phyloP scores from a whole-genome alignment of 2,797 vertebrate genomes.

The Thaleichthys pacificus region DNA sequence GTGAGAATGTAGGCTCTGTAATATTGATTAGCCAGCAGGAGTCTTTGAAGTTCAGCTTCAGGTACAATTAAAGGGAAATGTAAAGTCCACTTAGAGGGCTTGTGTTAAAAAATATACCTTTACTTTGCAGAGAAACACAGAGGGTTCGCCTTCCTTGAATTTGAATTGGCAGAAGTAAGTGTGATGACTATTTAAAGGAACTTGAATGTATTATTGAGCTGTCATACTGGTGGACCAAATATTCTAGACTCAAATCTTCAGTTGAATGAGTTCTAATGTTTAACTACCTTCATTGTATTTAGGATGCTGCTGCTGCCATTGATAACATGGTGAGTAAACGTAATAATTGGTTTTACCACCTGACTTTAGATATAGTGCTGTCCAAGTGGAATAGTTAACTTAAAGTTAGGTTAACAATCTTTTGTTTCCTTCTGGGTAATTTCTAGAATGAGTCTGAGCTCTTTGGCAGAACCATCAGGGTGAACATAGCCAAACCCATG shows the following conservation, averaged over 20 bases:
- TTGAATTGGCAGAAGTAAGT: constrained; percentile 92
- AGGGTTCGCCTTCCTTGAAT: constrained; percentile 95
- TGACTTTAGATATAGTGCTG: background rate
- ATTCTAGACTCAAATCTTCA: background rate
- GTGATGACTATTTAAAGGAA: background rate
- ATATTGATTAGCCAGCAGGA: background rate
- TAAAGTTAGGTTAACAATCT: too few species aligned
- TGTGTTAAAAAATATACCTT: constrained; percentile 15
- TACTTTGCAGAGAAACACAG: constrained; percentile 89
- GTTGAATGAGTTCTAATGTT: background rate
- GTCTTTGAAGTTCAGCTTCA: background rate
- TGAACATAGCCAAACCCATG: constrained; percentile 98
- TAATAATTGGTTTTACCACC: background rate
- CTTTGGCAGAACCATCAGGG: constrained; percentile 93
- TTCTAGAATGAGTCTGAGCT: constrained; percentile 90
- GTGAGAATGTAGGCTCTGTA: constrained; percentile 55
- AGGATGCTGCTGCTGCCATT: constrained; percentile 97
- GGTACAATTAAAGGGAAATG: background rate
- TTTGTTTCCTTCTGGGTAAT: background rate
- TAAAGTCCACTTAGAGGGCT: background rate
- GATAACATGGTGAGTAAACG: constrained; percentile 90
- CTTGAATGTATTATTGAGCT: background rate
- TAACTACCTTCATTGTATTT: constrained; percentile 16
- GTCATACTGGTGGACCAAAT: background rate
- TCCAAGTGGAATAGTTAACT: too few species aligned